Base-by-base conservation (phyloP, 1,140 invertebrate species). In the Holcopasites calliopsidis region DNA sequence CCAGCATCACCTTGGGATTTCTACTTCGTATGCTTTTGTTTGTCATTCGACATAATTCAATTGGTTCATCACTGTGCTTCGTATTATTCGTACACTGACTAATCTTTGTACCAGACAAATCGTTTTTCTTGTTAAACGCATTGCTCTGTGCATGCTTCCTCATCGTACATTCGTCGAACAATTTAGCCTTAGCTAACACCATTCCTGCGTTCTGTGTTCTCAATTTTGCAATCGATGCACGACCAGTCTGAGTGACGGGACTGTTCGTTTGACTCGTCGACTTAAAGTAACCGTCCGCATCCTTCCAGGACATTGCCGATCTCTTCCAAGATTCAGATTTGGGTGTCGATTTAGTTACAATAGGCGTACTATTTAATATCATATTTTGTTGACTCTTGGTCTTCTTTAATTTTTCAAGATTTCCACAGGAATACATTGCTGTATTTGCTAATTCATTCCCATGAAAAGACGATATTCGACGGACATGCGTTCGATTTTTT, bases 131-230 rank as follows among this genome's bases (percentile, higher is more conserved):
- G 18, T n/a, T 80, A 23, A 35, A 31, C n/a, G 23, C 1, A 5
- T 52, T 55, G 1, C 64, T 71, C 2, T 76, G 58, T 3, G 3
- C 5, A 11, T 35, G 7, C 16, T 42, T 40, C 68, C 76, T 87
- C 55, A 61, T 74, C 38, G 86, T 89, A 42, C 93, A 88, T 10
- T 92, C 91, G 79, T 95, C 93, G 80, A 95, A 95, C 6, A 95
- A 86, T 82, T 93, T 93, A 0, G 94, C 94, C 89, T 94, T 95
- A 0, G 93, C 94, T 40, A 94, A 79, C 1, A 95, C 94, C 94
- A 95, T 95, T 7, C 94, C 94, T 11, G 94, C 93, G 85, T 95
- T 95, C 87, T 94, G 93, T 40, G 91, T 91, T 44, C 94, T 88
- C 7, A 95, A 83, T 83, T 93, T 93, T 0, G 93, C 93, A 6